phyloP scores from a whole-genome alignment of 2,888 invertebrate genomes.

The Hoplodrina ambigua region DNA sequence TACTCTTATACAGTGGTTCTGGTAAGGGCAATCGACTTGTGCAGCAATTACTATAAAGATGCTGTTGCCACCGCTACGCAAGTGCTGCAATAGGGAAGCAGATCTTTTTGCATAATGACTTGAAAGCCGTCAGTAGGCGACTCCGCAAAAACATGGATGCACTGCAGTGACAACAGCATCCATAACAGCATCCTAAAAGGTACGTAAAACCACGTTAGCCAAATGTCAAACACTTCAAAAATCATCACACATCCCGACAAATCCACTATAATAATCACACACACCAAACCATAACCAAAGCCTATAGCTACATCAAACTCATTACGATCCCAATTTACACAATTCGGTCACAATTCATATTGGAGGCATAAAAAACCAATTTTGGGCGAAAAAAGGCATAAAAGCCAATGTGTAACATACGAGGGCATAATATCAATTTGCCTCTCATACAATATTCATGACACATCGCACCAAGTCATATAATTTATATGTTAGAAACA shows the following conservation, averaged over 20 bases:
- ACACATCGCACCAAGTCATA: conserved; percentile 85
- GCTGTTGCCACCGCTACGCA: too few species aligned
- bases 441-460: conserved; percentile 89
- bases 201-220: too few species aligned
- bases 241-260: neutral
- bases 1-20: too few species aligned
- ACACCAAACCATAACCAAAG: conserved; percentile 4
- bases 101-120: too few species aligned
- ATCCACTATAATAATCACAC: neutral
- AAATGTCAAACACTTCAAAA: neutral
- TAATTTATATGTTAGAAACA: conserved; percentile 90
- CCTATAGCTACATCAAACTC: conserved; percentile 65
- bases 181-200: too few species aligned
- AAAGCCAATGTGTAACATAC: conserved; percentile 84
- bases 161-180: too few species aligned
- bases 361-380: conserved; percentile 86
- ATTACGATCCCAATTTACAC: conserved; percentile 84
- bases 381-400: conserved; percentile 77
- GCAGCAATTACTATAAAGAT: too few species aligned
- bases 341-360: conserved; percentile 85
- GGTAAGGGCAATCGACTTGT: too few species aligned
- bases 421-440: conserved; percentile 89
- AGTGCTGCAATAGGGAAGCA: too few species aligned
- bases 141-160: too few species aligned
- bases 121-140: too few species aligned